Conservation (phyloP, 1,140 invertebrate species). For the Drosophila cardini region DNA sequence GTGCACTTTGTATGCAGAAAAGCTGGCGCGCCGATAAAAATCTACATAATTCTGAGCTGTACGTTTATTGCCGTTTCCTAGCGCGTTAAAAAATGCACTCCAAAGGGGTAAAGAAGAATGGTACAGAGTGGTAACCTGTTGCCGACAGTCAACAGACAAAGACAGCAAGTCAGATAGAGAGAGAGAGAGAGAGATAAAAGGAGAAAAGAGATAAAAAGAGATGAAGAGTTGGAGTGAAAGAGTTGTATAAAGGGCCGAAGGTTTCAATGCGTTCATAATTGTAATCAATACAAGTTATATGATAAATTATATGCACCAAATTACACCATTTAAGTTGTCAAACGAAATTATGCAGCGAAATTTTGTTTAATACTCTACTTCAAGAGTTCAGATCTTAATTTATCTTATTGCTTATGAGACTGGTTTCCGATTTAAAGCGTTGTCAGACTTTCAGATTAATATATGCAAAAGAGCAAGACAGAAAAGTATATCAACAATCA, state of each 20-base stretch:
- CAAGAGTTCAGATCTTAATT: slow-evolving; percentile 41
- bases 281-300: slow-evolving; percentile 78
- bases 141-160: slow-evolving; percentile 4
- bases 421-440: neutral
- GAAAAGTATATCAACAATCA: neutral
- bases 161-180: neutral
- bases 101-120: slow-evolving; percentile 19
- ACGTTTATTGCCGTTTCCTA: slow-evolving; percentile 80
- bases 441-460: neutral
- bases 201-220: neutral
- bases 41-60: slow-evolving; percentile 77
- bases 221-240: neutral
- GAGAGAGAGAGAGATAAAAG: neutral
- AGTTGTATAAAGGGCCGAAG: slow-evolving; percentile 23
- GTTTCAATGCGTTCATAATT: slow-evolving; percentile 55
- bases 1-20: slow-evolving; percentile 82
- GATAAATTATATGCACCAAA: slow-evolving; percentile 74
- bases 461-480: neutral
- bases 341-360: slow-evolving; percentile 64
- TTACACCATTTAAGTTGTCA: slow-evolving; percentile 76
- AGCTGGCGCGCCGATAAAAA: slow-evolving; percentile 78
- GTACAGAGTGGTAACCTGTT: slow-evolving; percentile 35
- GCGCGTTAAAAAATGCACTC: slow-evolving; percentile 41
- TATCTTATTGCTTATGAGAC: slow-evolving; percentile 37
- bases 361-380: slow-evolving; percentile 11